phyloP scores from a whole-genome alignment of 2,797 vertebrate genomes.

The Brachyalestes nurse region DNA sequence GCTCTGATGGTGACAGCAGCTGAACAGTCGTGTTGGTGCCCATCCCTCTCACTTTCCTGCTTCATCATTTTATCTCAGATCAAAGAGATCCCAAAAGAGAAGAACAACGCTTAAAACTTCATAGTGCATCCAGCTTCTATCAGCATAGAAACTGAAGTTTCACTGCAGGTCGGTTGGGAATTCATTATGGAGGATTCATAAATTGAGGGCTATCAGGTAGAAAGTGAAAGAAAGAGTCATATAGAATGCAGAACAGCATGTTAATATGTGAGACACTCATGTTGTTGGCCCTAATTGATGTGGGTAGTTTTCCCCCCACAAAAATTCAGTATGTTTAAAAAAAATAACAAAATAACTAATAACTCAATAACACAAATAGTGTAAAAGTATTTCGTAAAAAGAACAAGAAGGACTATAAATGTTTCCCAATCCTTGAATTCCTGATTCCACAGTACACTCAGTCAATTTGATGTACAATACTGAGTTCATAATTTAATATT shows the following conservation, averaged over 20 bases:
- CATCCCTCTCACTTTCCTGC: not conserved
- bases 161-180: not conserved
- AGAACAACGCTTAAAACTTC: conserved; percentile 2
- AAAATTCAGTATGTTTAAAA: too few relatives aligned
- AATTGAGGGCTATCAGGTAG: not conserved
- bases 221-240: not conserved
- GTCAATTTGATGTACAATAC: too few relatives aligned
- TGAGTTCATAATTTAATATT: too few relatives aligned
- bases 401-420: too few relatives aligned
- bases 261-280: not conserved
- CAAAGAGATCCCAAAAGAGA: not conserved
- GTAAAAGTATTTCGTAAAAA: too few relatives aligned
- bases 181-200: not conserved
- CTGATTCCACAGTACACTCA: too few relatives aligned
- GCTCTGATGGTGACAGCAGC: not conserved
- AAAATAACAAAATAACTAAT: too few relatives aligned
- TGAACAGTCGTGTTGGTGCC: not conserved
- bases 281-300: not conserved
- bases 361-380: too few relatives aligned
- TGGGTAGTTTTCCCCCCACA: too few relatives aligned
- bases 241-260: not conserved
- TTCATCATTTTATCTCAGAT: conserved; percentile 1
- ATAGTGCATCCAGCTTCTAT: not conserved
- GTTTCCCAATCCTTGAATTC: too few relatives aligned
- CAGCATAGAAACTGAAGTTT: not conserved